Base-by-base conservation (phyloP, 1,140 invertebrate species). In the Calycopis cecrops region DNA sequence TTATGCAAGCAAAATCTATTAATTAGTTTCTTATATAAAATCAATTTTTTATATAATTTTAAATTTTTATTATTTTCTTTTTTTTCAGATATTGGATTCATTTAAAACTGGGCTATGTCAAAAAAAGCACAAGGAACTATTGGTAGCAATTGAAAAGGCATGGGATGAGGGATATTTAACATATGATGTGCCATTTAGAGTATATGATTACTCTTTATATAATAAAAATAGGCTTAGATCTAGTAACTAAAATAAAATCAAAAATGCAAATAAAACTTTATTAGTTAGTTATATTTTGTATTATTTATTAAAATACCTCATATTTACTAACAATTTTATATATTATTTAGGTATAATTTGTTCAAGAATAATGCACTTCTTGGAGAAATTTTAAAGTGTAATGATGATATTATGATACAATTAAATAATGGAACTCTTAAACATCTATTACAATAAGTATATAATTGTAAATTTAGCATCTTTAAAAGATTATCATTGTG, bases 201-300 rank as follows among this genome's bases (percentile, higher is more conserved):
- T 92, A 68, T 97, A 96, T 71, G 88, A 97, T 81, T 97, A 97
- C 75, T 89, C 89, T 48, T 92, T 96, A 49, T 97, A 95, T 52
- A 67, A 71, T 61, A 81, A 79, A 62, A 65, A 52, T 50, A 10
- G 54, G 47, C 52, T 48, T 17, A 38, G 16, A 12, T 7, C 33
- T 53, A 49, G 17, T 44, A 44, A 44, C 1, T 44, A 40, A 12
- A 40, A 40, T 40, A 11, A 12, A 12, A 40, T 14, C 14, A 1
- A 12, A 40, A 14, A 3, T 0, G 0, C 8, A n/a, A 40, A 12
- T 40, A 40, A 40, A 40, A 1, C n/a, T 40, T 40, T 40, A 14
- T 40, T 40, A 40, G 38, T 14, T 40, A 40, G 38, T 12, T 14
- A 40, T 40, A 40, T 28, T 28, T 28, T 28, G 21, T 28, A 28